These are phyloP conservation scores for Bombus consobrinus DNA, from an alignment of 1,140 invertebrate species.

Conservation along the genomic window DNA sequence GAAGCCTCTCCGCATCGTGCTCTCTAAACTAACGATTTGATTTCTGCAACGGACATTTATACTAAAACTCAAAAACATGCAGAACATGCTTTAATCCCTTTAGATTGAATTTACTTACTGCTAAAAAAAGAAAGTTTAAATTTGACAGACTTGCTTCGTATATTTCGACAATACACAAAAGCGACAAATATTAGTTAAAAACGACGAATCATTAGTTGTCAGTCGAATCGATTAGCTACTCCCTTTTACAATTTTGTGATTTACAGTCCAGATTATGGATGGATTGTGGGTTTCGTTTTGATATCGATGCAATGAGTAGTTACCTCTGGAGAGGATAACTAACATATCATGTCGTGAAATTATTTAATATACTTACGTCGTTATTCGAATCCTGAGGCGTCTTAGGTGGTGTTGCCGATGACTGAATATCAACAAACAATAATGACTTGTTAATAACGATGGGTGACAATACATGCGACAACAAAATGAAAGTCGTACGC, in stretches of 20 bases:
- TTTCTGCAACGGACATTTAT: conserved; percentile 3
- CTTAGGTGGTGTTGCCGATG: conserved; percentile 76
- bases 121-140: background rate
- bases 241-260: background rate
- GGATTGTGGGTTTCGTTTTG: background rate
- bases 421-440: conserved; percentile 80
- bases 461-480: conserved; percentile 63
- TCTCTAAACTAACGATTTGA: conserved; percentile 29
- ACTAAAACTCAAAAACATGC: conserved; percentile 62
- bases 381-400: conserved; percentile 74
- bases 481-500: conserved; percentile 30
- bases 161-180: conserved; percentile 8
- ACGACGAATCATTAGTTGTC: background rate
- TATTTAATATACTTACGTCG: conserved; percentile 74
- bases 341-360: conserved; percentile 26
- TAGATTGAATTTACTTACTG: conserved; percentile 46
- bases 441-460: conserved; percentile 78
- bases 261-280: background rate
- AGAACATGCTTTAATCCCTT: conserved; percentile 51
- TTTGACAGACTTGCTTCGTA: background rate
- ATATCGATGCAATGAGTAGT: background rate
- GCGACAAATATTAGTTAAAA: conserved; percentile 12
- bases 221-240: background rate
- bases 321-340: conserved; percentile 6
- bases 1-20: background rate